Base-by-base conservation (phyloP, 2,113 vertebrate species). In the Chrysochloris asiatica region DNA sequence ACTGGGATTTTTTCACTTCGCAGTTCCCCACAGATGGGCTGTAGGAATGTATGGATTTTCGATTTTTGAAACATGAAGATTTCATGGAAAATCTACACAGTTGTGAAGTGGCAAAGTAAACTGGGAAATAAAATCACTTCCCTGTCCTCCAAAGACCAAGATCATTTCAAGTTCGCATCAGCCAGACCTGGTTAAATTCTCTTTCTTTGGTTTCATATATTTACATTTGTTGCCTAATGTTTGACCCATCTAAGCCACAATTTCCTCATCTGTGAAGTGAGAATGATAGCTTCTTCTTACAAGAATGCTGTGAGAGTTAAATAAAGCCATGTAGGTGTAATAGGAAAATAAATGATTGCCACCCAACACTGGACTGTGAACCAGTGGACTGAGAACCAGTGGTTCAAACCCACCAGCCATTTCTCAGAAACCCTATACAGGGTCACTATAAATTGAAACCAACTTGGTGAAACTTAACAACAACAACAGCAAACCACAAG, bases 21-120 rank as follows among this genome's bases (percentile, higher is more conserved):
- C 43, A 88, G 76, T 72, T 83, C 33, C 7, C 48, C 59, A 13
- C 24, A 43, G 28, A 36, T 3, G 2, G 24, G 88, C 22, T 72
- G 73, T n/a, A 73, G 12, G 16, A 47, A n/a, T n/a, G n/a, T n/a
- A n/a, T n/a, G 41, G 19, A 0, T 21, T 69, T 86, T 52, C 75
- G 6, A 10, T 72, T 43, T 83, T 82, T 26, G 13, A 61, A 71
- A 84, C 12, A 65, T 21, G 71, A 76, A 79, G 16, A 56, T 56
- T 78, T 80, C 24, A 65, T 19, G n/a, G 12, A 78, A 89, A 83
- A 72, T 47, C 0, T 4, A 80, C 85, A n/a, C 30, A 33, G 19
- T 75, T 93, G 76, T 83, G 17, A 95, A 87, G 54, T 19, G 38
- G 11, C 10, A 26, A 50, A 43, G 54, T 82, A 89, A 88, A 93